Conservation (phyloP, 2,113 vertebrate genomes). For the Heliornis fulica region DNA sequence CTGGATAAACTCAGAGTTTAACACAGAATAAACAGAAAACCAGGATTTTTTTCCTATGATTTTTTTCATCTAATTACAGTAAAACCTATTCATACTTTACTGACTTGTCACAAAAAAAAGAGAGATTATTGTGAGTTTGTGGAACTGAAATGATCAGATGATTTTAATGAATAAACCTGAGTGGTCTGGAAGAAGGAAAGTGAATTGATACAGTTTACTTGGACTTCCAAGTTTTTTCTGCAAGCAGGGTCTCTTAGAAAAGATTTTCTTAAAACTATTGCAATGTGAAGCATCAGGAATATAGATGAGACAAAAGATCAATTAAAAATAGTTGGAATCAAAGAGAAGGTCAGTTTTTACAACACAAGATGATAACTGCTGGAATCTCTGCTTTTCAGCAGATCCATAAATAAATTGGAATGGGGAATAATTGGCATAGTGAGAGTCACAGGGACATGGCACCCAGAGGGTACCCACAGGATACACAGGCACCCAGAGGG, state of each 20-base stretch:
- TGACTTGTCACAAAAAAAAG: neutral
- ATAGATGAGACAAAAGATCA: neutral
- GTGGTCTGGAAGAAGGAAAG: neutral
- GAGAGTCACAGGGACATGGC: no score
- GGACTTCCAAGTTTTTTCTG: neutral
- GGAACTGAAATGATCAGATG: neutral
- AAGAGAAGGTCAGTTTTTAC: neutral
- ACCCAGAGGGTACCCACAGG: neutral
- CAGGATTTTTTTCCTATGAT: neutral
- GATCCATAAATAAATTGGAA: neutral
- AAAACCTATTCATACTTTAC: neutral
- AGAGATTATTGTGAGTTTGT: neutral
- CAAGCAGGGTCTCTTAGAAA: neutral
- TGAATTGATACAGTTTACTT: neutral
- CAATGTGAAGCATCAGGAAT: neutral
- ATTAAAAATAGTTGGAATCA: no score
- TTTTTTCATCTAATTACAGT: neutral
- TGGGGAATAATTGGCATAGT: neutral
- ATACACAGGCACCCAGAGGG: neutral
- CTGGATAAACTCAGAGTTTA: neutral
- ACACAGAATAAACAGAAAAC: neutral
- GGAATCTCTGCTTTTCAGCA: neutral
- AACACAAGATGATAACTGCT: rapidly evolving
- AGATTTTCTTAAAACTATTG: neutral
- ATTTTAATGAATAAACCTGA: neutral